A percentile compares a stretch with the other conserved stretches of the same genome.
Evolutionary conservation across 2,888 invertebrate species (phyloP).

Genomic region (Tromatobia lineatoria): DNA sequence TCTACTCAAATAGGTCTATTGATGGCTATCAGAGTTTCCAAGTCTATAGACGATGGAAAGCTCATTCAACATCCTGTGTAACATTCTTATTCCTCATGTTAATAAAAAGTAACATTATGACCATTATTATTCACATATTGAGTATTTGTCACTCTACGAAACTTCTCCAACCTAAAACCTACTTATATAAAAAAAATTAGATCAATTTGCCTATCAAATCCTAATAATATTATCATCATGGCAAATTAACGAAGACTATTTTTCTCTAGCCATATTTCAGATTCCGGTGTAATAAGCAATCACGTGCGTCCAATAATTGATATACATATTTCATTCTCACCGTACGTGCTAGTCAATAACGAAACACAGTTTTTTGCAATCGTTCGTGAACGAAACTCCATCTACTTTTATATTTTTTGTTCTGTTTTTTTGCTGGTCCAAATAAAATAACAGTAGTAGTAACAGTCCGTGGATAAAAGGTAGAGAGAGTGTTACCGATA

Average conservation of each 20-base stretch:
- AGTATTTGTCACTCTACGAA: no score
- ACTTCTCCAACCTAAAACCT: no score
- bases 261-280: neutral
- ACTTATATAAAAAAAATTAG: no score
- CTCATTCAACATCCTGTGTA: no score
- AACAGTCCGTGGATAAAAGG: neutral
- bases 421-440: constrained; percentile 19
- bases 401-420: neutral
- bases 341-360: neutral
- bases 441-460: constrained; percentile 2
- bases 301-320: neutral
- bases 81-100: no score
- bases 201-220: no score
- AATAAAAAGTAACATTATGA: no score
- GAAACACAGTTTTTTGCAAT: neutral
- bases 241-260: neutral
- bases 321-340: neutral
- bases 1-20: no score
- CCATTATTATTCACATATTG: no score
- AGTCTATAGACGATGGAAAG: no score
- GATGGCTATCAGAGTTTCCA: no score
- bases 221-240: no score
- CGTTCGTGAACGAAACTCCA: neutral
- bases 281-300: neutral
- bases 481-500: constrained; percentile 3